Conservation (phyloP, 2,888 invertebrate genomes). For the Cetonia aurata region DNA sequence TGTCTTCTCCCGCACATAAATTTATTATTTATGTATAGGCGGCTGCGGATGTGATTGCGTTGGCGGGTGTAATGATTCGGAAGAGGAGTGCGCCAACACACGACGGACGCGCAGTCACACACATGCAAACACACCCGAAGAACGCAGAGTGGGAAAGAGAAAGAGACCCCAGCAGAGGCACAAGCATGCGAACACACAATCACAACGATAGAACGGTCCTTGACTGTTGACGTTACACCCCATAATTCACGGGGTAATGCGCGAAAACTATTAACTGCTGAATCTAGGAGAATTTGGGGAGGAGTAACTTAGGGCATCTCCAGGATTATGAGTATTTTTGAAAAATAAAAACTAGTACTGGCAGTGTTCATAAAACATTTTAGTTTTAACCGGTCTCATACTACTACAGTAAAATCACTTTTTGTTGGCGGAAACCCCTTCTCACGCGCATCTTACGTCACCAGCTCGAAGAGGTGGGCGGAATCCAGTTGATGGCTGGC, state of each 20-base stretch:
- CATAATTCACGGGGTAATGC: slow-evolving; percentile 56
- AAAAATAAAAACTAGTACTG: no score
- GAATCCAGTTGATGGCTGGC: no score
- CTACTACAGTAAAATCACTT: no score
- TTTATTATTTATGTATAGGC: slow-evolving; percentile 39
- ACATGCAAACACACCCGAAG: slow-evolving; percentile 49
- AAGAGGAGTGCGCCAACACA: slow-evolving; percentile 49
- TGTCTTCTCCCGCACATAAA: slow-evolving; percentile 45
- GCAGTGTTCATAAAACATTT: no score
- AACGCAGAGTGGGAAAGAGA: slow-evolving; percentile 45
- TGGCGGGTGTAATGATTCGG: slow-evolving; percentile 54
- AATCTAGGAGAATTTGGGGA: background rate
- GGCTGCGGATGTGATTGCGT: slow-evolving; percentile 49
- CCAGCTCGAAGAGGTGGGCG: no score
- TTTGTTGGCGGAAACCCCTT: no score
- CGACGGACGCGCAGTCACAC: slow-evolving; percentile 46
- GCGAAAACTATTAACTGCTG: slow-evolving; percentile 55
- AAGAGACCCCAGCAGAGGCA: no score
- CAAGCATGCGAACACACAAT: slow-evolving; percentile 46
- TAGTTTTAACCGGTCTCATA: no score
- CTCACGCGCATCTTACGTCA: no score
- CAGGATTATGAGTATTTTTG: no score
- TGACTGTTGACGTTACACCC: slow-evolving; percentile 54
- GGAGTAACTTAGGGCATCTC: no score
- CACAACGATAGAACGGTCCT: slow-evolving; percentile 54